Evolutionary conservation across 2,888 invertebrate species (phyloP), one percentile per base, ranked within the genome.

Genomic region (Melikaiella ostensackeni): DNA sequence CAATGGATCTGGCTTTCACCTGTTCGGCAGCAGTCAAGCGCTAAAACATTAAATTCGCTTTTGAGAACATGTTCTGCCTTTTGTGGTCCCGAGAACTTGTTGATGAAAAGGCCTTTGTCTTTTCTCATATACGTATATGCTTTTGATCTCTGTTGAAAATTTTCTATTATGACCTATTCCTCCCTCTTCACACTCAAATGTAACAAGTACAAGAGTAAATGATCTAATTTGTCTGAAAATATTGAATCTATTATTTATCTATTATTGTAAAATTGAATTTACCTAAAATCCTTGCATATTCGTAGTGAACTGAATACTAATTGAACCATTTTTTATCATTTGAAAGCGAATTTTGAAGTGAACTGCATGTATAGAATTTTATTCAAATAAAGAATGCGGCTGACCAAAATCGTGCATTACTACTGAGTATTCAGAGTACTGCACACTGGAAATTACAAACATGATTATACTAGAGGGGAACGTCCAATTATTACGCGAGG

Each of bases 101-200:
- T 30, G 46, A 50, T 70, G 70, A 50, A 70, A 70, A 50, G 50
- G 30, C 50, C 50, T 70, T 70, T 70, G 27, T 66, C 66, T 46
- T 46, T 66, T 19, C 46, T 46, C 66, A 9, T 66, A 70, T 30
- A 24, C 9, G 5, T 11, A 70, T 50, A 66, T 46, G 16, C 42
- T 46, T 66, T 63, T 66, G 42, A 46, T 27, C 46, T 55, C n/a
- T 21, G 21, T 13, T 33, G 21, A n/a, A 33, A 70, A 55, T 21
- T n/a, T n/a, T 38, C 38, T 24, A 42, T 64, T 7, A 13, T 38
- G 3, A 16, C 7, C 19, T 24, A 7, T 38, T 33, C 9, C 50
- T 27, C n/a, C 7, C n/a, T 50, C 9, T 50, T 50, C 3, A 5
- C 42, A 16, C 5, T 42, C 5, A 16, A 42, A 6, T 42, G 16